Conservation (phyloP, 2,797 vertebrate species). For the Etheostoma nigrum region DNA sequence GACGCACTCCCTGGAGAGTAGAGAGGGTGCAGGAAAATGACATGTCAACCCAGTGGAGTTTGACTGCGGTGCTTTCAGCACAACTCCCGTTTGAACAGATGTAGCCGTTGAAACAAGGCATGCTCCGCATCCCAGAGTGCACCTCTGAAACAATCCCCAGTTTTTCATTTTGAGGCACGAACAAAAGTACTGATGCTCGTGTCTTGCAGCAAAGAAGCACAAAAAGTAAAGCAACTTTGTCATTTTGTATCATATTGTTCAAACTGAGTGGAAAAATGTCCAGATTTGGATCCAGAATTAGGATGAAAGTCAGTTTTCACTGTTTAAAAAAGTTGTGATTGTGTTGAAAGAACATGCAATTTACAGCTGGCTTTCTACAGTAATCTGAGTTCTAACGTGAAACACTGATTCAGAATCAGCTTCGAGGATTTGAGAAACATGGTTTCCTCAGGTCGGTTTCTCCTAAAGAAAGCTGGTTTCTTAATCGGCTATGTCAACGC, state of each 20-base stretch:
- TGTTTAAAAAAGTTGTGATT: background rate
- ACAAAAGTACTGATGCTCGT: background rate
- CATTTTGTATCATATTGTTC: background rate
- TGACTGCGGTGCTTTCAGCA: constrained; percentile 1
- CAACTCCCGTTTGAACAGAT: constrained; percentile 29
- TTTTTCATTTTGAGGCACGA: constrained; percentile 1
- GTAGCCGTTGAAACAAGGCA: background rate
- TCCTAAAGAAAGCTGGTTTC: no score
- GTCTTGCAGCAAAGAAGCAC: background rate
- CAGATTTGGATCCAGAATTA: background rate
- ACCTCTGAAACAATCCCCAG: background rate
- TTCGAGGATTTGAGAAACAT: no score
- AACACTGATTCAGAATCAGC: no score
- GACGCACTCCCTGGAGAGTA: background rate
- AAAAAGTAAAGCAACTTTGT: background rate
- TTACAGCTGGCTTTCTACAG: no score
- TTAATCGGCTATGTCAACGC: no score
- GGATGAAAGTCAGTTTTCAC: background rate
- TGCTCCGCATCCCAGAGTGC: constrained; percentile 18
- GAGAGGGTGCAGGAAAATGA: constrained; percentile 31
- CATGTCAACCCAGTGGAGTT: constrained; percentile 41
- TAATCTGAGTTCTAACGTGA: no score
- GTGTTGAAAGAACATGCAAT: no score
- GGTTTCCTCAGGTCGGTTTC: no score
- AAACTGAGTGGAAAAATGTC: background rate